phyloP scores from a whole-genome alignment of 2,113 vertebrate genomes.

The Apistogramma diplotaenia region DNA sequence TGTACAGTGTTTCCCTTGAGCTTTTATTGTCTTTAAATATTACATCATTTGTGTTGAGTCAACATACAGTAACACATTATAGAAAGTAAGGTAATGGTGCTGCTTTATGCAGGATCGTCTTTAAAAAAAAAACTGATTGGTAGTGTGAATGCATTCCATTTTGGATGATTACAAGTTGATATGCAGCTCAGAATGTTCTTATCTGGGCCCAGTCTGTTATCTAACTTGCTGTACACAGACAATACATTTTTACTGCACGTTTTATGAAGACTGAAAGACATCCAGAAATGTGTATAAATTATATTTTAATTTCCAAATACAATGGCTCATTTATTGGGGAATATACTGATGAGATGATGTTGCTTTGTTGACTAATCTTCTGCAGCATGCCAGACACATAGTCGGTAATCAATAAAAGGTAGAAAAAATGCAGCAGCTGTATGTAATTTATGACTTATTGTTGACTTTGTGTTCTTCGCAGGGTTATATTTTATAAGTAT shows the following conservation, averaged over 20 bases:
- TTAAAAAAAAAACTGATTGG: neutral
- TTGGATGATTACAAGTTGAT: neutral
- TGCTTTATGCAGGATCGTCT: neutral
- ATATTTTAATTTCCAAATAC: slow-evolving; percentile 4
- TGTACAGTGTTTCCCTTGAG: neutral
- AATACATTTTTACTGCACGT: neutral
- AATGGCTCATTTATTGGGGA: neutral
- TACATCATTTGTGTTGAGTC: neutral
- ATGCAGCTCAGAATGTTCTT: neutral
- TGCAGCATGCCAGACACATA: neutral
- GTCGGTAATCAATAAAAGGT: slow-evolving; percentile 25
- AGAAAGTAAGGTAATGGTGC: neutral
- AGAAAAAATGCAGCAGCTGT: neutral
- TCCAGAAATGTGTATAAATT: neutral
- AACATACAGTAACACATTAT: neutral
- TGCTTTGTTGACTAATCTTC: slow-evolving; percentile 16
- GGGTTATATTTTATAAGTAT: slow-evolving; percentile 39
- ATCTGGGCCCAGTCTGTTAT: neutral
- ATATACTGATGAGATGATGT: slow-evolving; percentile 1
- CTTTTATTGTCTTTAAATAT: neutral
- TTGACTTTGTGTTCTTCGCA: slow-evolving; percentile 25
- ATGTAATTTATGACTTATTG: slow-evolving; percentile 34
- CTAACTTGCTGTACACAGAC: neutral
- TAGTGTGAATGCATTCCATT: neutral
- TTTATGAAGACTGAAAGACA: neutral